Conservation (phyloP, 2,797 vertebrate genomes). For the Dipus sagitta region DNA sequence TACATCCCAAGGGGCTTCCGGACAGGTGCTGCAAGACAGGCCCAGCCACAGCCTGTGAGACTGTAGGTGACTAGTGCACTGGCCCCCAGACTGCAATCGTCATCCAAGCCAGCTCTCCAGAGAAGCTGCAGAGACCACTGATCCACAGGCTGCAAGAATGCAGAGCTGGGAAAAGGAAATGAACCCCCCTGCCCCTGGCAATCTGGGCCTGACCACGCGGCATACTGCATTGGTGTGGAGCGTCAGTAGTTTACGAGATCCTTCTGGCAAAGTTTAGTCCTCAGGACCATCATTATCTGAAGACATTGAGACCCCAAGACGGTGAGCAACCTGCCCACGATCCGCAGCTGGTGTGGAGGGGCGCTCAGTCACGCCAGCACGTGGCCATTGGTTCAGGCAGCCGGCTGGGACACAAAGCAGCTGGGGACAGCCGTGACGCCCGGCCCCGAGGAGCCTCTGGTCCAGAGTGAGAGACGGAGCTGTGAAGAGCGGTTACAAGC, state of each 20-base stretch:
- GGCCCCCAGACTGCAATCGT: neutral
- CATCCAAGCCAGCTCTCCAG: neutral
- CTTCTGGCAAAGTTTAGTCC: neutral
- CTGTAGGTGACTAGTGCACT: neutral
- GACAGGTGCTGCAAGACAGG: neutral
- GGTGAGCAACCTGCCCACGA: too few species aligned
- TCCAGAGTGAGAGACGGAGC: neutral
- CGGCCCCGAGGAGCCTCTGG: neutral
- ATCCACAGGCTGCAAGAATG: neutral
- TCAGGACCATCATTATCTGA: neutral
- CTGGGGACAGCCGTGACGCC: neutral
- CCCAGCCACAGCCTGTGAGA: neutral
- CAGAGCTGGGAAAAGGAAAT: neutral
- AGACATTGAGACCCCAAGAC: neutral
- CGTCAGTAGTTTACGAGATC: neutral
- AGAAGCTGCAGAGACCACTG: neutral
- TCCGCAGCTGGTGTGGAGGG: neutral
- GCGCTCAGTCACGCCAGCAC: neutral
- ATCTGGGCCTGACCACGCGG: neutral
- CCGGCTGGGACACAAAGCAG: neutral
- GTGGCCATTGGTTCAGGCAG: fast-evolving
- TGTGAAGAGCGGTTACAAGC: neutral
- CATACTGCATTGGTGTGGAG: neutral
- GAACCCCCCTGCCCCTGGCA: neutral
- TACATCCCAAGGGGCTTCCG: neutral